phyloP scores from a whole-genome alignment of 2,113 vertebrate species.

The Gymnogyps californianus region DNA sequence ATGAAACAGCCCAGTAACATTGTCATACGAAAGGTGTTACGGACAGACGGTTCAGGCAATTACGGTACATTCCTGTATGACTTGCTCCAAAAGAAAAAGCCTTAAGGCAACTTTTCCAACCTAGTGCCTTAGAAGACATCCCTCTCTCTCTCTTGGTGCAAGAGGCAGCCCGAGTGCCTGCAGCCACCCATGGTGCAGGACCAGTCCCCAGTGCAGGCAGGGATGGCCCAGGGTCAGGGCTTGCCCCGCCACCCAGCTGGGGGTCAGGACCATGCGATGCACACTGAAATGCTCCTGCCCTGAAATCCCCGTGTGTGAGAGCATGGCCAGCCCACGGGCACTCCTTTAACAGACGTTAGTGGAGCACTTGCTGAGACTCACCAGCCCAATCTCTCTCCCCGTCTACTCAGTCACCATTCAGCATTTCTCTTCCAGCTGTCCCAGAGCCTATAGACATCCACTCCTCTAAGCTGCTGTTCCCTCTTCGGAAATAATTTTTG shows the following conservation, averaged over 20 bases:
- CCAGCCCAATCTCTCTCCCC: neutral
- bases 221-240: neutral
- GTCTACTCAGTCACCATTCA: neutral
- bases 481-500: neutral
- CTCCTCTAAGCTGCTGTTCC: neutral
- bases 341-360: neutral
- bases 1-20: neutral
- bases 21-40: neutral
- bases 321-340: neutral
- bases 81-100: neutral
- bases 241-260: neutral
- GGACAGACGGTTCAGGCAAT: neutral
- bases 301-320: rapidly evolving
- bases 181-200: neutral
- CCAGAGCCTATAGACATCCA: neutral
- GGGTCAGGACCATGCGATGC: neutral
- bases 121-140: neutral
- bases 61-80: neutral
- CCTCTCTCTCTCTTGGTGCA: neutral
- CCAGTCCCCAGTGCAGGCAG: neutral
- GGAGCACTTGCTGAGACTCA: neutral
- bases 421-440: neutral
- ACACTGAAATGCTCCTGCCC: neutral
- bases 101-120: neutral
- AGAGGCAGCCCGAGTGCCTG: neutral